Conservation (phyloP, 2,797 vertebrate genomes). For the Parotocinclus haroldoi region DNA sequence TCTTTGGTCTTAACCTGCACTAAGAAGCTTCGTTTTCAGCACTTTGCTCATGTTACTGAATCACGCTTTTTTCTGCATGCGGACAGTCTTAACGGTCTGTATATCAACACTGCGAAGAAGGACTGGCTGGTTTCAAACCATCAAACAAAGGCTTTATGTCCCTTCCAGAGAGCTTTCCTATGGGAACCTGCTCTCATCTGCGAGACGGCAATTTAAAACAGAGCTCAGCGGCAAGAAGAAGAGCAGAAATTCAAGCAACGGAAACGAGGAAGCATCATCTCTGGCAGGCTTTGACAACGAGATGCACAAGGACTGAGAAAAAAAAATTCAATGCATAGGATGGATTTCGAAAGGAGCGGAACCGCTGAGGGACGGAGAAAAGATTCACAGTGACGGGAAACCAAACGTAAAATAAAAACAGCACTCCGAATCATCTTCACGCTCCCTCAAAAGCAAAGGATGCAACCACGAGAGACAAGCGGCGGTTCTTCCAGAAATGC, state of each 20-base stretch:
- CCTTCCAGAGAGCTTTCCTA: not conserved
- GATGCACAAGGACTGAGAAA: too few species aligned
- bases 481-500: too few species aligned
- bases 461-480: too few species aligned
- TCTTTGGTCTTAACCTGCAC: slow-evolving; percentile 14
- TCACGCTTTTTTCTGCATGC: not conserved
- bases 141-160: not conserved
- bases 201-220: slow-evolving; percentile 6
- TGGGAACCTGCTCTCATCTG: slow-evolving; percentile 11
- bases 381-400: too few species aligned
- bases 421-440: too few species aligned
- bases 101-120: not conserved
- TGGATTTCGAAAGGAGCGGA: too few species aligned
- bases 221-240: slow-evolving; percentile 1
- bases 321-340: too few species aligned
- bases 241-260: not conserved
- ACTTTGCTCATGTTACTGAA: slow-evolving; percentile 5
- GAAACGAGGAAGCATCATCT: not conserved
- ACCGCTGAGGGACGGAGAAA: too few species aligned
- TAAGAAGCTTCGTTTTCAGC: slow-evolving; percentile 3
- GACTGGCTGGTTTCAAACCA: not conserved
- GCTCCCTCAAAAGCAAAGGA: too few species aligned
- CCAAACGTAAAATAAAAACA: too few species aligned
- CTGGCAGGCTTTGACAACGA: too few species aligned
- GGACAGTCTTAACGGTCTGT: not conserved